Evolutionary conservation across 2,113 vertebrate genomes (phyloP).

Genomic region (Apteryx owenii): DNA sequence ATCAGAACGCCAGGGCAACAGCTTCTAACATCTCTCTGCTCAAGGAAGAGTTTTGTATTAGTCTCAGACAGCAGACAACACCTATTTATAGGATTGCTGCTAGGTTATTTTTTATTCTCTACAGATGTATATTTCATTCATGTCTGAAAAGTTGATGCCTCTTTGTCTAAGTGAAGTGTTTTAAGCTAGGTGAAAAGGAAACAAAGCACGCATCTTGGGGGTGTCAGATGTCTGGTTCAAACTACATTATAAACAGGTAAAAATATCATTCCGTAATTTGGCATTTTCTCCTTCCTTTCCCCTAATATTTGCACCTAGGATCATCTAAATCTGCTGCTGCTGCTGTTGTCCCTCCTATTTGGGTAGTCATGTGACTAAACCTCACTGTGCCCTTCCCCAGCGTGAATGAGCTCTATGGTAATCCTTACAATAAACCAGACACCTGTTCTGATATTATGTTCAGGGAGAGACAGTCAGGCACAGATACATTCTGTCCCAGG

Average conservation of each 20-base stretch:
- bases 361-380: background rate
- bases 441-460: background rate
- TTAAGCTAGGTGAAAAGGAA: background rate
- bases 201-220: background rate
- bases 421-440: background rate
- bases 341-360: background rate
- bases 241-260: background rate
- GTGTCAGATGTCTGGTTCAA: background rate
- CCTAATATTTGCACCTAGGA: background rate
- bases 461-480: background rate
- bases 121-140: background rate
- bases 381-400: background rate
- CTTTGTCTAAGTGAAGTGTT: background rate
- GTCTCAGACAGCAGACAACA: background rate
- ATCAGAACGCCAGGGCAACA: background rate
- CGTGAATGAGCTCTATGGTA: background rate
- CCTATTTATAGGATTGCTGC: background rate
- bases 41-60: background rate
- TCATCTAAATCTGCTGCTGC: background rate
- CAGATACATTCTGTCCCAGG: background rate
- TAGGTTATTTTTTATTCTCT: background rate
- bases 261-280: background rate
- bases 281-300: background rate
- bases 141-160: background rate
- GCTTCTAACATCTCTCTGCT: background rate